These are phyloP conservation scores for Tenualosa thibaudeaui DNA, from an alignment of 2,797 vertebrate species.

Conservation along the genomic window DNA sequence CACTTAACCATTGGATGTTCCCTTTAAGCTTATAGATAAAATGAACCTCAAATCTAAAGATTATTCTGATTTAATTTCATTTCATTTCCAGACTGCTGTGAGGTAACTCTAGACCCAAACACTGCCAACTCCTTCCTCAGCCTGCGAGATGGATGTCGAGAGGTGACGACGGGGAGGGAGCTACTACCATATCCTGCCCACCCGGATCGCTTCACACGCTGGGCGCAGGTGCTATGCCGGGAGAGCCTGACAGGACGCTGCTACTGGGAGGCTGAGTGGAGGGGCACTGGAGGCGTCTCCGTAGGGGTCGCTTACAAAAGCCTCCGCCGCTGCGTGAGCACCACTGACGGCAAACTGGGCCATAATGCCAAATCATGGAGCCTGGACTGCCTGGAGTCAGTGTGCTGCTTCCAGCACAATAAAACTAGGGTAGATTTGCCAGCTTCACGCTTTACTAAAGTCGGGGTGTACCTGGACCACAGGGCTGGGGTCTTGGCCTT, in stretches of 20 bases:
- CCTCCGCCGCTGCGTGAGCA: conserved; percentile 62
- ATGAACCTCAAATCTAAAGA: neutral
- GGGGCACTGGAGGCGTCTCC: conserved; percentile 63
- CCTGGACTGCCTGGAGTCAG: conserved; percentile 59
- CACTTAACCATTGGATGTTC: too few species aligned
- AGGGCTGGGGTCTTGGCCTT: conserved; percentile 66
- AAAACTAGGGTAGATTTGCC: conserved; percentile 54
- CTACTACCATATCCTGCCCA: conserved; percentile 62
- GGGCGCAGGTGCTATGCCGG: conserved; percentile 74
- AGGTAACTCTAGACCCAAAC: conserved; percentile 66
- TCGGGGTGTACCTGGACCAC: conserved; percentile 72
- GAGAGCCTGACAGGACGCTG: conserved; percentile 66
- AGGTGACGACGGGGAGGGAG: conserved; percentile 55
- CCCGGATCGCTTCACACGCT: conserved; percentile 69
- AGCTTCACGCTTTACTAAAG: conserved; percentile 49
- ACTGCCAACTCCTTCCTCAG: conserved; percentile 69
- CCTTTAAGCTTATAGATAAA: too few species aligned
- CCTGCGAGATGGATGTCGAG: conserved; percentile 56
- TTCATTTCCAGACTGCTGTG: conserved; percentile 61
- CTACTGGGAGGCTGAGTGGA: conserved; percentile 80
- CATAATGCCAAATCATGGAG: conserved; percentile 75
- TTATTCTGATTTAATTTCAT: too few species aligned
- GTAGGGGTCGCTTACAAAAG: conserved; percentile 70
- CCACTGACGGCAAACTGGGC: conserved; percentile 69
- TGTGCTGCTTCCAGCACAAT: conserved; percentile 68